phyloP scores from a whole-genome alignment of 1,140 invertebrate genomes.

The Caenorhabditis inopinata region DNA sequence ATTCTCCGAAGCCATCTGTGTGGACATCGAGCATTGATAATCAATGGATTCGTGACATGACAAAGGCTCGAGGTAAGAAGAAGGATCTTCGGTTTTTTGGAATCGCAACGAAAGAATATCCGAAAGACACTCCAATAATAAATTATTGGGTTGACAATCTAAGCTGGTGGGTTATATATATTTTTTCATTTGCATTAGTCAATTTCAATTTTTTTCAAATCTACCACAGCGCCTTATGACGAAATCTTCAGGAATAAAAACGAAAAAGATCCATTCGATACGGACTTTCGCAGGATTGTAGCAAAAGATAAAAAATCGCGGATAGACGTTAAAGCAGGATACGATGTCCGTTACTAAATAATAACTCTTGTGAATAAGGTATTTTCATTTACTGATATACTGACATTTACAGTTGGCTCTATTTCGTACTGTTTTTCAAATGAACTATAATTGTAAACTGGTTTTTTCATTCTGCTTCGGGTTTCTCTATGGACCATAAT shows the following conservation, averaged over 20 bases:
- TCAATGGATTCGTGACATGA: background rate
- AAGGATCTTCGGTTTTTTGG: background rate
- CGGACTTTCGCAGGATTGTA: background rate
- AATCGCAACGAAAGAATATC: background rate
- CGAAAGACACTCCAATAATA: background rate
- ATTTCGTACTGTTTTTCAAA: no score
- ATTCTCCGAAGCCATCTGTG: background rate
- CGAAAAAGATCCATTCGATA: background rate
- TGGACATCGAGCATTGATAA: background rate
- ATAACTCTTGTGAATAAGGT: background rate
- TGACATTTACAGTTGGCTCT: no score
- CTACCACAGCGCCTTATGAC: no score
- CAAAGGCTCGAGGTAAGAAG: background rate
- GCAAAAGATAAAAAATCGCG: background rate
- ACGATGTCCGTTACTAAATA: background rate
- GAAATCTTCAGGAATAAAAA: background rate
- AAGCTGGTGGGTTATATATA: background rate
- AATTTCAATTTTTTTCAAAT: no score
- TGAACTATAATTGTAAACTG: background rate
- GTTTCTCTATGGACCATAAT: background rate
- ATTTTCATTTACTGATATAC: no score
- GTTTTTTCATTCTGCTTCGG: background rate
- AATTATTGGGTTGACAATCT: conserved; percentile 14
- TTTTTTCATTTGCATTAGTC: background rate
- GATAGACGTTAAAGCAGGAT: background rate